Percentiles rank a stretch among this genome's conserved stretches.
phyloP scores from a whole-genome alignment of 2,888 invertebrate genomes.

The Himalopsyche anomala region DNA sequence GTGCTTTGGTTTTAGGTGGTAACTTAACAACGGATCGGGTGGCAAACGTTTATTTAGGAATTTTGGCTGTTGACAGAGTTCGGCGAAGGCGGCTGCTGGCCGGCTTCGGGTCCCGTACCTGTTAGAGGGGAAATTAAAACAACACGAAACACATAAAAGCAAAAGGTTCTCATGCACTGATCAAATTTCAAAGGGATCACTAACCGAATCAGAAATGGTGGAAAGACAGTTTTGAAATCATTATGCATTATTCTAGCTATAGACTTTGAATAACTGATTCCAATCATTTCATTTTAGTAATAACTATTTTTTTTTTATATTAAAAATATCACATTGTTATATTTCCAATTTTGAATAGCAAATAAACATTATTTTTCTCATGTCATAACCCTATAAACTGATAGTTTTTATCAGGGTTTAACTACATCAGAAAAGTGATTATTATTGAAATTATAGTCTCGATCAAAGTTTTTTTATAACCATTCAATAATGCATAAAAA shows the following conservation, averaged over 20 bases:
- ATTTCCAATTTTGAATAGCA: too few relatives aligned
- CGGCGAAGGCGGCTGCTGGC: conserved; percentile 60
- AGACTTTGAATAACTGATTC: too few relatives aligned
- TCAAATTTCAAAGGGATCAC: conserved; percentile 23
- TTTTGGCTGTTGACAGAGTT: conserved; percentile 60
- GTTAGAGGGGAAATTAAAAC: conserved; percentile 59
- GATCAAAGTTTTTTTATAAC: background rate
- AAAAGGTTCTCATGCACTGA: conserved; percentile 54
- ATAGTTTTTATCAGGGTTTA: background rate
- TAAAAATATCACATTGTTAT: too few relatives aligned
- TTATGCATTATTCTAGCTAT: background rate
- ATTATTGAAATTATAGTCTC: background rate
- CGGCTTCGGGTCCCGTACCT: conserved; percentile 65
- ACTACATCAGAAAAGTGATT: background rate
- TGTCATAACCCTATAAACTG: too few relatives aligned
- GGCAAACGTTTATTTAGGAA: conserved; percentile 62
- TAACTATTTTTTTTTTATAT: too few relatives aligned
- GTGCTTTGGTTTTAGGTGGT: conserved; percentile 48
- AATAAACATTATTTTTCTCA: too few relatives aligned
- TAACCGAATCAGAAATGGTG: conserved; percentile 1
- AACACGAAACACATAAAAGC: conserved; percentile 66
- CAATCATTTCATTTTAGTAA: too few relatives aligned
- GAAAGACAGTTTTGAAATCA: conserved; percentile 8
- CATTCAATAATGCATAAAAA: background rate
- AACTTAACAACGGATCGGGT: conserved; percentile 54